Evolutionary conservation across 2,113 vertebrate genomes (phyloP).

Genomic region (Heterochromis multidens): DNA sequence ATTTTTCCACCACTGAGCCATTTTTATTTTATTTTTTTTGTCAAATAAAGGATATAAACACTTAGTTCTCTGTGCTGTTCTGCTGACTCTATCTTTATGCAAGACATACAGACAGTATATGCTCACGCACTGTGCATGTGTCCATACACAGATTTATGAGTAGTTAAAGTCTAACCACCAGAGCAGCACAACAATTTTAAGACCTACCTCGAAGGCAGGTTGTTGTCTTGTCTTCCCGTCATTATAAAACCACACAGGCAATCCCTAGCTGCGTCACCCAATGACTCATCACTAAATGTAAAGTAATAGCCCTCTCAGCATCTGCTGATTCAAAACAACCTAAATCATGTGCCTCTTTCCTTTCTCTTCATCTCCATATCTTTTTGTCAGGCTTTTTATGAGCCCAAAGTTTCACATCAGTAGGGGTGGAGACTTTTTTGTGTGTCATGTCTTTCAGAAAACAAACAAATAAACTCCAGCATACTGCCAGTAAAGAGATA

Average conservation of each 20-base stretch:
- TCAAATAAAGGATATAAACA: background rate
- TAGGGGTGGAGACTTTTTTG: background rate
- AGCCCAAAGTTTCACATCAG: background rate
- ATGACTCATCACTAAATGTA: conserved; percentile 19
- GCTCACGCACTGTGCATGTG: background rate
- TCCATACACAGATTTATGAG: background rate
- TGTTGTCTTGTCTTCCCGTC: background rate
- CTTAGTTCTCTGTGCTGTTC: background rate
- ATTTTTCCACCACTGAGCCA: background rate
- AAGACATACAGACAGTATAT: background rate
- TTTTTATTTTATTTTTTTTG: background rate
- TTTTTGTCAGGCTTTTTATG: background rate
- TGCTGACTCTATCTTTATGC: background rate
- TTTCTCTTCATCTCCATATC: background rate
- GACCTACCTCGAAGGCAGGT: background rate
- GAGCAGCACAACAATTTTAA: background rate
- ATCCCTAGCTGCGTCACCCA: background rate
- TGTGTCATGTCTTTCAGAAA: background rate
- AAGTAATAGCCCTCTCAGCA: background rate
- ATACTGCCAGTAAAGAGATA: background rate
- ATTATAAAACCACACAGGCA: conserved; percentile 17
- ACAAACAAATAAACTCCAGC: background rate
- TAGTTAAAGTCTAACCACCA: background rate
- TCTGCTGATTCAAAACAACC: background rate
- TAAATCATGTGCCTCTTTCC: background rate